These are phyloP conservation scores for Strongylocentrotus purpuratus DNA, from an alignment of 35 echinoderm and acorn worm species.

Conservation along the genomic window DNA sequence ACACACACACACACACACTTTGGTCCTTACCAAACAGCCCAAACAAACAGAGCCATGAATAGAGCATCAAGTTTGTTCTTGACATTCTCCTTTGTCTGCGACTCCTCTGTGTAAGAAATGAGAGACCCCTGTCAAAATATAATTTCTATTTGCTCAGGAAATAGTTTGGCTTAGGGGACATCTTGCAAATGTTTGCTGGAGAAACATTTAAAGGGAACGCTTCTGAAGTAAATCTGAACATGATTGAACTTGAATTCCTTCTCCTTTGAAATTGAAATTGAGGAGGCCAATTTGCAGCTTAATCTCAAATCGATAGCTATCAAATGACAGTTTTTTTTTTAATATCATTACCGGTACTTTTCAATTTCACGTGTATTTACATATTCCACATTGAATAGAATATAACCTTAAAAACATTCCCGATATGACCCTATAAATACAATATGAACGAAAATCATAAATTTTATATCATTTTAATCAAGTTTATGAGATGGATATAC, in stretches of 20 bases:
- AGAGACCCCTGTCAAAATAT: slow-evolving; percentile 35
- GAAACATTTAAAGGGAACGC: neutral
- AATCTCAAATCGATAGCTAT: neutral
- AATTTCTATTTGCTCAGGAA: slow-evolving; percentile 52
- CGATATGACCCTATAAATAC: no score
- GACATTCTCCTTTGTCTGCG: slow-evolving; percentile 20
- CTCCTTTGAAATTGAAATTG: neutral
- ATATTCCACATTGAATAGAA: neutral
- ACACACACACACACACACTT: neutral
- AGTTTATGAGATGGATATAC: no score
- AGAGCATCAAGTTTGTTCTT: slow-evolving; percentile 2
- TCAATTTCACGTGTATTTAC: neutral
- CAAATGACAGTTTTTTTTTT: neutral
- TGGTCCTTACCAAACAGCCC: neutral
- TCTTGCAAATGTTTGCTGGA: slow-evolving; percentile 14
- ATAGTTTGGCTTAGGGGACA: slow-evolving; percentile 29
- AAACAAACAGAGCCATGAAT: slow-evolving; percentile 1
- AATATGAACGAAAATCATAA: no score
- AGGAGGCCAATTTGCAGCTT: neutral
- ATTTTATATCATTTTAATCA: no score
- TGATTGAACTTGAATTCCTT: neutral
- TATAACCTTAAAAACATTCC: no score
- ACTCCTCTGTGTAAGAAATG: slow-evolving; percentile 3
- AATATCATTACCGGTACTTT: neutral
- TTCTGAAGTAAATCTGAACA: no score